Conservation (phyloP, 2,888 invertebrate genomes). For the Amaurobius ferox region DNA sequence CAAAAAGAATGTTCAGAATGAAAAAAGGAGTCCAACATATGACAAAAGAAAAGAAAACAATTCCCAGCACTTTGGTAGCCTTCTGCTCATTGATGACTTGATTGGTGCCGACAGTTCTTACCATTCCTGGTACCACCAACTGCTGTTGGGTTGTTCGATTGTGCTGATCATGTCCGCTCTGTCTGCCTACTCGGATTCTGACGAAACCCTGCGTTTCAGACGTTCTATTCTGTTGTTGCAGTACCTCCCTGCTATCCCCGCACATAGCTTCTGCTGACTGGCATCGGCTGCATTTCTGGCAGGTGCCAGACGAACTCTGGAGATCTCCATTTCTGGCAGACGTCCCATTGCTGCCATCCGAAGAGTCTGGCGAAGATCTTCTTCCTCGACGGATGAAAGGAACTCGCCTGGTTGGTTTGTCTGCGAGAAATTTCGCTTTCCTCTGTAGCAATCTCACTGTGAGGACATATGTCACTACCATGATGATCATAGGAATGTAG, state of each 20-base stretch:
- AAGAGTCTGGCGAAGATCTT: constrained; percentile 24
- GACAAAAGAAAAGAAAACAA: constrained; percentile 95
- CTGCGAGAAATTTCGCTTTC: constrained; percentile 80
- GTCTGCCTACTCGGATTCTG: constrained; percentile 35
- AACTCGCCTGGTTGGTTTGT: constrained; percentile 68
- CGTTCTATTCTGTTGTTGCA: constrained; percentile 17
- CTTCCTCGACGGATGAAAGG: constrained; percentile 65
- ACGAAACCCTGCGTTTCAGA: constrained; percentile 34
- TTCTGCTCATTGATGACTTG: constrained; percentile 91
- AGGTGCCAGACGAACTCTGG: constrained; percentile 33
- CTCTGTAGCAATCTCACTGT: constrained; percentile 91
- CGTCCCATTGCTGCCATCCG: constrained; percentile 23
- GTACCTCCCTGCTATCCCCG: constrained; percentile 22
- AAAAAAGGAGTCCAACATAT: constrained; percentile 98
- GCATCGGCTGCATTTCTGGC: constrained; percentile 57
- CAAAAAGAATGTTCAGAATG: constrained; percentile 90
- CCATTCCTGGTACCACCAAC: constrained; percentile 65
- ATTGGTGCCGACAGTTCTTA: constrained; percentile 78
- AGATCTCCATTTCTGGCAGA: constrained; percentile 50
- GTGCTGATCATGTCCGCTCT: constrained; percentile 46
- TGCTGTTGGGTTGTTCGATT: constrained; percentile 42
- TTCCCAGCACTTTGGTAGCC: constrained; percentile 95
- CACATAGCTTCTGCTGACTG: constrained; percentile 35
- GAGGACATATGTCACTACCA: constrained; percentile 95
- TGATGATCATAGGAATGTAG: constrained; percentile 95